phyloP scores from a whole-genome alignment of 2,113 vertebrate species.

The Cervus canadensis region DNA sequence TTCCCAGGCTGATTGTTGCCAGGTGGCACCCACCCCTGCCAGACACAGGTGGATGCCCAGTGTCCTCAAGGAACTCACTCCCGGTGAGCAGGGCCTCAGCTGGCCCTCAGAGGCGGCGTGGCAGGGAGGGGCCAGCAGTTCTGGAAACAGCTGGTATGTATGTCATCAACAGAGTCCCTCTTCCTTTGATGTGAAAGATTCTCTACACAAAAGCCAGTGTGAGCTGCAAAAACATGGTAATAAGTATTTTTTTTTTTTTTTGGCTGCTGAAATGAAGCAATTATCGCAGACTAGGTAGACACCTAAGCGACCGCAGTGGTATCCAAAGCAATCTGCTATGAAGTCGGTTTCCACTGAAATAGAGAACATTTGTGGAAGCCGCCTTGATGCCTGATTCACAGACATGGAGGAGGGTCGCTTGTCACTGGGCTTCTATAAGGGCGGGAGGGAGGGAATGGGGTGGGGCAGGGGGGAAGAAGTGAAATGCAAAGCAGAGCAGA shows the following conservation, averaged over 20 bases:
- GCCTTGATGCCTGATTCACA: neutral
- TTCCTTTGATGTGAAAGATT: slow-evolving; percentile 39
- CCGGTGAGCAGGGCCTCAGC: neutral
- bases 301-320: slow-evolving; percentile 22
- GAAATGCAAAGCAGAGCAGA: neutral
- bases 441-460: neutral
- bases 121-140: neutral
- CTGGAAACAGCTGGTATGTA: neutral
- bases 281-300: slow-evolving; percentile 35
- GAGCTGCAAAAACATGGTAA: slow-evolving; percentile 51
- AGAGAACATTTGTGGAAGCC: neutral
- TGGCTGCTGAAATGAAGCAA: slow-evolving; percentile 59
- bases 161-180: neutral
- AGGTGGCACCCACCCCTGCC: neutral
- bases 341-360: slow-evolving; percentile 42
- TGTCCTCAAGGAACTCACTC: neutral
- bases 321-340: slow-evolving; percentile 37
- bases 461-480: rapidly evolving
- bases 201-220: slow-evolving; percentile 48
- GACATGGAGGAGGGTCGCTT: neutral
- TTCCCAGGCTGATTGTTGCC: neutral
- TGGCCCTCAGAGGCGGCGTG: neutral
- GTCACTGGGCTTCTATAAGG: neutral
- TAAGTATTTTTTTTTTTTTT: slow-evolving; percentile 17
- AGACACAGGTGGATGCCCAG: neutral